Conservation (phyloP, 2,888 invertebrate genomes). For the Oligia fasciuncula region DNA sequence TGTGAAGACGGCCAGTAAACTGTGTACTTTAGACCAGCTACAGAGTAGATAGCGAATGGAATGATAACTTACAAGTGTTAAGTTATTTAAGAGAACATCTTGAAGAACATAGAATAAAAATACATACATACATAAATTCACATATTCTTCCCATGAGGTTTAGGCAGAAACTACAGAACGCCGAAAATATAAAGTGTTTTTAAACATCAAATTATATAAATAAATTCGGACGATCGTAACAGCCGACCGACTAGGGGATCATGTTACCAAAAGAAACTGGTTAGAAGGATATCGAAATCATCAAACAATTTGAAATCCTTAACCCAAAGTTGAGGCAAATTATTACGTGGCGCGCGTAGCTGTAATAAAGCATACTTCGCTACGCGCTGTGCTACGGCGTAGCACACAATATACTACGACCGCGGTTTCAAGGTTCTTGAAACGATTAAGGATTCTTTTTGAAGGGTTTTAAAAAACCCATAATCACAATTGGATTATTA, state of each 20-base stretch:
- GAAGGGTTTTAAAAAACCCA: background rate
- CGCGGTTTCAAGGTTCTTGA: background rate
- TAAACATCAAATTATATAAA: background rate
- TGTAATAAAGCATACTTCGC: background rate
- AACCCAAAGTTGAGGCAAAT: background rate
- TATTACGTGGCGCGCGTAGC: rapidly evolving
- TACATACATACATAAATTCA: background rate
- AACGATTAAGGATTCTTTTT: background rate
- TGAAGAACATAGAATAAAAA: background rate
- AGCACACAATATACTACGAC: background rate
- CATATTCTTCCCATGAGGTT: no score
- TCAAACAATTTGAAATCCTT: background rate
- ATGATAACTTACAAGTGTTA: background rate
- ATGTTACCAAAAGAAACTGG: background rate
- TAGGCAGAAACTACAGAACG: background rate
- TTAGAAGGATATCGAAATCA: background rate
- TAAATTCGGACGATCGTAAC: background rate
- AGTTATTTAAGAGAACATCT: background rate
- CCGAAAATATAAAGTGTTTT: background rate
- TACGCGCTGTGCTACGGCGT: background rate
- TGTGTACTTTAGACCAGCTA: constrained; percentile 57
- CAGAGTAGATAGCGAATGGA: constrained; percentile 18
- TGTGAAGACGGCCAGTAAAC: constrained; percentile 64
- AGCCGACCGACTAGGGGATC: background rate
- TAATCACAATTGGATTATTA: no score